Conservation (phyloP, 2,113 vertebrate genomes). For the Rhagologus leucostigma region DNA sequence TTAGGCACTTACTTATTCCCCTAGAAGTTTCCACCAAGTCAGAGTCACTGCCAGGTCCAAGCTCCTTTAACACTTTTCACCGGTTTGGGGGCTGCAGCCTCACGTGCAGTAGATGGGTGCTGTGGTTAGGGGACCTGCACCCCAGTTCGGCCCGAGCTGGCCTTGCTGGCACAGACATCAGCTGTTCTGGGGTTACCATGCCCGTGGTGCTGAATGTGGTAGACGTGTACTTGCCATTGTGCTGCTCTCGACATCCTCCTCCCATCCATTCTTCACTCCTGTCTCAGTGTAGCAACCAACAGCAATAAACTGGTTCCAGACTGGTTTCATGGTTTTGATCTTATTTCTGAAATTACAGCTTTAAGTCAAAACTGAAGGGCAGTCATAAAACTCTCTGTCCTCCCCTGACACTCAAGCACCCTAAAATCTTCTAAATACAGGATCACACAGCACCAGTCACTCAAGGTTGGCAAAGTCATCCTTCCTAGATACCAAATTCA, state of each 20-base stretch:
- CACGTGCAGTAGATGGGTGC: fast-evolving
- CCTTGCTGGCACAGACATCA: not conserved
- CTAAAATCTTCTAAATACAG: not conserved
- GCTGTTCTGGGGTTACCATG: fast-evolving
- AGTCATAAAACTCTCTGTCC: not conserved
- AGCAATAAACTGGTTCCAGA: not conserved
- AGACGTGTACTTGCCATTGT: fast-evolving
- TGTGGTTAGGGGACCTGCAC: fast-evolving
- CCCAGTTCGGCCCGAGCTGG: fast-evolving
- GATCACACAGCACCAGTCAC: not conserved
- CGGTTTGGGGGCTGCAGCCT: not conserved
- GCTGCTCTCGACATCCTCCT: not conserved
- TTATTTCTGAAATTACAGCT: not conserved
- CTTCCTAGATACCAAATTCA: not conserved
- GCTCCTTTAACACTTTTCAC: not conserved
- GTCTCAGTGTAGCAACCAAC: fast-evolving
- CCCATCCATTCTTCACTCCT: fast-evolving
- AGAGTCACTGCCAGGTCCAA: not conserved
- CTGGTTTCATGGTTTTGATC: not conserved
- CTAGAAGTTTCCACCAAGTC: not conserved
- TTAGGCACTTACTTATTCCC: too few species aligned
- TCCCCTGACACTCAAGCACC: not conserved
- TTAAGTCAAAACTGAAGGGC: not conserved
- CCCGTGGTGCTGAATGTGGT: fast-evolving
- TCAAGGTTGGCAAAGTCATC: not conserved